Percentiles rank a stretch among this genome's conserved stretches.
Evolutionary conservation across 2,888 invertebrate species (phyloP).

Genomic region (Dendrolimus houi): DNA sequence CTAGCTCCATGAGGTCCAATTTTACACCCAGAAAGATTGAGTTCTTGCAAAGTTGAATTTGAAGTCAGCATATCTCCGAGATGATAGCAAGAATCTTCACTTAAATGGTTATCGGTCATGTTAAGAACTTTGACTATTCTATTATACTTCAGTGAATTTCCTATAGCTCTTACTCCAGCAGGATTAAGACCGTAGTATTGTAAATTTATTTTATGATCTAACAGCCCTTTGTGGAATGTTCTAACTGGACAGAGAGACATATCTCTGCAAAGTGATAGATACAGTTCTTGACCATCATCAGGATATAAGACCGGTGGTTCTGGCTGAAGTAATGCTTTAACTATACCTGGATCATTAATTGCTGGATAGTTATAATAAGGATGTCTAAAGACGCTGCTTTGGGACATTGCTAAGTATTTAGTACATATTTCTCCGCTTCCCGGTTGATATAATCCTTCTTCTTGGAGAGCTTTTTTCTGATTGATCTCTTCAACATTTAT

Average conservation of each 20-base stretch:
- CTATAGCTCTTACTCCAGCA: constrained; percentile 45
- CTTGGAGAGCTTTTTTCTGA: constrained; percentile 23
- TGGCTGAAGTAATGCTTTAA: constrained; percentile 33
- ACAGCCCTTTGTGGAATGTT: constrained; percentile 33
- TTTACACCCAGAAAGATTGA: constrained; percentile 49
- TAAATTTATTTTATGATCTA: constrained; percentile 38
- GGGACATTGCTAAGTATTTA: constrained; percentile 40
- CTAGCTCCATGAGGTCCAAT: constrained; percentile 39
- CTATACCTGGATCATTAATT: constrained; percentile 51
- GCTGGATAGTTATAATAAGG: constrained; percentile 50
- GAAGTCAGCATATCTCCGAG: constrained; percentile 41
- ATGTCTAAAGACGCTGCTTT: constrained; percentile 43
- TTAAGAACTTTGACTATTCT: constrained; percentile 33
- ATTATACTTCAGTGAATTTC: constrained; percentile 40
- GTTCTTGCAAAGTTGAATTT: constrained; percentile 33
- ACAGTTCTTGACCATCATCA: constrained; percentile 50
- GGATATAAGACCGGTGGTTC: constrained; percentile 27
- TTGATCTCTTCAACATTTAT: constrained; percentile 25
- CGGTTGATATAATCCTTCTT: constrained; percentile 35
- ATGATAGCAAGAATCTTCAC: constrained; percentile 47
- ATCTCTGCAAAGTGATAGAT: constrained; percentile 42
- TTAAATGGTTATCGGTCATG: constrained; percentile 49
- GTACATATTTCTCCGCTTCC: constrained; percentile 49
- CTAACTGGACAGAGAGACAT: constrained; percentile 42
- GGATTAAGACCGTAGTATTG: constrained; percentile 49